Evolutionary conservation across 2,113 vertebrate species (phyloP).

Genomic region (Mandrillus leucophaeus): DNA sequence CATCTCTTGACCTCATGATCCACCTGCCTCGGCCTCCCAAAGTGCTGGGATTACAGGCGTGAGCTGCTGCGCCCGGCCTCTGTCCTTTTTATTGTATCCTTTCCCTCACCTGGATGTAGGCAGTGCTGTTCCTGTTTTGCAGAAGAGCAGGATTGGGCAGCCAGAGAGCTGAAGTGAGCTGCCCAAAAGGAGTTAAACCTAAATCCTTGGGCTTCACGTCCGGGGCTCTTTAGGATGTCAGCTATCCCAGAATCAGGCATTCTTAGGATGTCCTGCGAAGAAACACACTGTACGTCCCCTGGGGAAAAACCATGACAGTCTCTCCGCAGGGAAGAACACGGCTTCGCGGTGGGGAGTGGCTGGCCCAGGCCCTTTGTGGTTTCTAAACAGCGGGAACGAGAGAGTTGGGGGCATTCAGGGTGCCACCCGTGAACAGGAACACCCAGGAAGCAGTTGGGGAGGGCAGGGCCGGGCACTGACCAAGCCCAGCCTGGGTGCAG

Average conservation of each 20-base stretch:
- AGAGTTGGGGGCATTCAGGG: background rate
- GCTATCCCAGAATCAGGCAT: background rate
- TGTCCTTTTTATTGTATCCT: background rate
- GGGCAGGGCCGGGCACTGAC: background rate
- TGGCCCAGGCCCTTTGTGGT: background rate
- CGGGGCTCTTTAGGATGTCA: background rate
- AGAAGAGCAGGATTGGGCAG: background rate
- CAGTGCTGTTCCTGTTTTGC: background rate
- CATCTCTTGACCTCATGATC: too few species aligned
- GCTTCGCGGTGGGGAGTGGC: background rate
- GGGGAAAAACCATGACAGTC: background rate
- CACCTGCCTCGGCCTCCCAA: too few species aligned
- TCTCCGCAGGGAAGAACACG: background rate
- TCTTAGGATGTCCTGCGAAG: background rate
- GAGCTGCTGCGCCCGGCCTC: rapidly evolving
- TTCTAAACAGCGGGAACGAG: background rate
- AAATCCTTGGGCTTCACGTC: background rate
- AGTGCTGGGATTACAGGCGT: too few species aligned
- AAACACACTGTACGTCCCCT: background rate
- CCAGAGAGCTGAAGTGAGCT: background rate
- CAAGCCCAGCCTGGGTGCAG: background rate
- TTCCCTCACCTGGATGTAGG: background rate
- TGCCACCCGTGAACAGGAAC: background rate
- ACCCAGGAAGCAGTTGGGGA: background rate
- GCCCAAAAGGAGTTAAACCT: background rate